Base-by-base conservation (phyloP, 2,113 vertebrate species). In the Chaetodon auriga region DNA sequence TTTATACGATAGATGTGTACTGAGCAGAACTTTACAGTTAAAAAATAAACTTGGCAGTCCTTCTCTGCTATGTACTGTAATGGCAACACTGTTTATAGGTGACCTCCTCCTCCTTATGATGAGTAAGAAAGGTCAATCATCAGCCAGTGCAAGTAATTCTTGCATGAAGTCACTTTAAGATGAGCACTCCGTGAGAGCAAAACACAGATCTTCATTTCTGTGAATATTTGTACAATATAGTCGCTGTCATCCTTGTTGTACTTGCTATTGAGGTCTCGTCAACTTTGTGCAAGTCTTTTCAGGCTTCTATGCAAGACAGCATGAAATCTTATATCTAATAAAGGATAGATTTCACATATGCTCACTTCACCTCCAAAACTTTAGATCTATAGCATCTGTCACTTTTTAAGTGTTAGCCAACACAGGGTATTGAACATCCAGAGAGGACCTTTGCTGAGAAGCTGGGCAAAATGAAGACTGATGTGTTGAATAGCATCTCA, bases 401-500 rank as follows among this genome's bases (percentile, higher is more conserved):
- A 86, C 81, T 90, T 85, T 49, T 21, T 68, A 82, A 78, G 84
- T 80, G 55, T 86, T 78, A 38, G 60, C 72, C 87, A 77, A 84
- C 80, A 77, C 68, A 57, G 54, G 51, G 35, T 68, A 86, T 71
- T 83, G 83, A 80, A 68, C 58, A 65, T 69, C 68, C 78, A 83
- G 63, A 83, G 78, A 82, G 74, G 71, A 77, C 61, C 62, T 66
- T 48, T 60, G 5, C 69, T 76, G 68, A 89, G 87, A 85, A 80
- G 78, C 76, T 69, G 14, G 68, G 54, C 68, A 86, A 91, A 93
- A 90, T 90, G 85, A 93, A 92, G 90, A 90, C 72, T 85, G 86
- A 89, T 88, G 89, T 84, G 72, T 66, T 93, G 86, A 93, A 93
- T 76, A 83, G 90, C 74, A 83, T 86, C 87, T 91, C 61, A 74